phyloP scores from a whole-genome alignment of 1,140 invertebrate species.

The Bicyclus anynana region DNA sequence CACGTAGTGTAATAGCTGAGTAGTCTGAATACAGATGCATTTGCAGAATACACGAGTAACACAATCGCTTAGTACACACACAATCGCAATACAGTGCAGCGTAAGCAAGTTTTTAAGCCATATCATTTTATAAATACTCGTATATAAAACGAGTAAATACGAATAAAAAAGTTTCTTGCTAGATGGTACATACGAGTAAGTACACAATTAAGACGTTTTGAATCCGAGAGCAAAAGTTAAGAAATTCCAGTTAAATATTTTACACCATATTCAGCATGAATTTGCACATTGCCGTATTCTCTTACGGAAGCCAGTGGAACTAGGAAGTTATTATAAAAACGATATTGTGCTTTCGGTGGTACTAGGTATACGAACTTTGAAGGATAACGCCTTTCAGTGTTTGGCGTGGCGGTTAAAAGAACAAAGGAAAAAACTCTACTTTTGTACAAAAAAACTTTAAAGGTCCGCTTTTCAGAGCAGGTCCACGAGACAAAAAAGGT shows the following conservation, averaged over 20 bases:
- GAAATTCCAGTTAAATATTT: neutral
- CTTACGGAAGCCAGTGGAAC: slow-evolving; percentile 32
- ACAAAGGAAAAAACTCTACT: slow-evolving; percentile 1
- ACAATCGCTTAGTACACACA: too few relatives aligned
- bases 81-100: too few relatives aligned
- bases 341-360: slow-evolving; percentile 5
- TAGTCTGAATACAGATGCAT: too few relatives aligned
- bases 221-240: neutral
- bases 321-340: slow-evolving; percentile 37
- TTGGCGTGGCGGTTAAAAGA: slow-evolving; percentile 9
- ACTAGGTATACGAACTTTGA: slow-evolving; percentile 30
- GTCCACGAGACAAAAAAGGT: neutral
- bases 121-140: too few relatives aligned
- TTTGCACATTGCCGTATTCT: slow-evolving; percentile 1
- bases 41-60: too few relatives aligned
- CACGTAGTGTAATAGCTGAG: too few relatives aligned
- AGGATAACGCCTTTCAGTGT: slow-evolving; percentile 43
- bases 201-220: too few relatives aligned
- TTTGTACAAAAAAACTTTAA: neutral
- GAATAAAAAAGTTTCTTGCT: too few relatives aligned
- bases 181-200: too few relatives aligned
- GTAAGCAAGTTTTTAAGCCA: too few relatives aligned
- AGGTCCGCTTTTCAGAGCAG: neutral
- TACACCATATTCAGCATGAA: neutral
- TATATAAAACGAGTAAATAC: too few relatives aligned